Conservation (phyloP, 2,797 vertebrate genomes). For the Myoxocephalus aenaeus region DNA sequence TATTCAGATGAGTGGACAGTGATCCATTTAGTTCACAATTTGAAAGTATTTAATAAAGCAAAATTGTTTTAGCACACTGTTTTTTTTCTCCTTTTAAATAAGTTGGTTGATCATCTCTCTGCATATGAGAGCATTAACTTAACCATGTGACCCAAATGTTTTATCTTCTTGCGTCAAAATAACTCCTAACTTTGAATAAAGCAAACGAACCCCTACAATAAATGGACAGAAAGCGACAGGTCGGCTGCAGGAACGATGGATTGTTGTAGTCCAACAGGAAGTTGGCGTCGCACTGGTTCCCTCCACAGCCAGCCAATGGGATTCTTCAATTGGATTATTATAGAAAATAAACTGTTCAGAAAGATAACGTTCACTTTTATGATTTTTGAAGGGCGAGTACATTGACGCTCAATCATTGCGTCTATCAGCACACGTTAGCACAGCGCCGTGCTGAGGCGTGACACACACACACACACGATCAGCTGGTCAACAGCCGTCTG, state of each 20-base stretch:
- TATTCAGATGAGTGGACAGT: background rate
- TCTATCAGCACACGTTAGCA: background rate
- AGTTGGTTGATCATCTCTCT: background rate
- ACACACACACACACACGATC: background rate
- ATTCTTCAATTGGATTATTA: background rate
- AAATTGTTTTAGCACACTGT: background rate
- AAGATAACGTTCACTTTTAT: too few species aligned
- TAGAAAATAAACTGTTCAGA: background rate
- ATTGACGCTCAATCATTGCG: background rate
- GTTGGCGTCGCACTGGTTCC: background rate
- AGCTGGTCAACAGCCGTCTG: background rate
- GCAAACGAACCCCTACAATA: background rate
- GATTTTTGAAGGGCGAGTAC: background rate
- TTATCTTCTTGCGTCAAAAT: too few species aligned
- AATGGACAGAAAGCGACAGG: background rate
- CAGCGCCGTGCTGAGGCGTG: background rate
- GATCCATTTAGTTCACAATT: background rate
- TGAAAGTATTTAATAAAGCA: background rate
- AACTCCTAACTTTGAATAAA: background rate
- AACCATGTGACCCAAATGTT: too few species aligned
- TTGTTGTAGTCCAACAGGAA: background rate
- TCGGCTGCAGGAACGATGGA: background rate
- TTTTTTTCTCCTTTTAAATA: background rate
- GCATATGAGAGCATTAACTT: too few species aligned
- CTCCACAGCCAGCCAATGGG: too few species aligned